phyloP scores from a whole-genome alignment of 1,140 invertebrate genomes.

The Pseudomyrmex pallidus region DNA sequence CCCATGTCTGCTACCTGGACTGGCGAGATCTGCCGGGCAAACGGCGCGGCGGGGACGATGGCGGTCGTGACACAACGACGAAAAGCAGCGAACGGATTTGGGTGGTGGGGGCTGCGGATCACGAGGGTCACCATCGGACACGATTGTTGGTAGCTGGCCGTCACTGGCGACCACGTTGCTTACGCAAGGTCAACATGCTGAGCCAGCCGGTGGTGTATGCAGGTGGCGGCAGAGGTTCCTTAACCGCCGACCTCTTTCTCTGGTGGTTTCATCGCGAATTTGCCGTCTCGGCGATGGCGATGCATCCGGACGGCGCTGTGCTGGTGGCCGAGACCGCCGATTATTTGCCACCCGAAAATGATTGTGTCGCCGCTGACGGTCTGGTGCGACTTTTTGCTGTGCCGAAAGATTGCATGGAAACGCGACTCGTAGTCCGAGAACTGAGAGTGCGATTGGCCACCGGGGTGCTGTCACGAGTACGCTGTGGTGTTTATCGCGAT shows the following conservation, averaged over 20 bases:
- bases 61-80: conserved; percentile 68
- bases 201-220: conserved; percentile 86
- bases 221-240: conserved; percentile 84
- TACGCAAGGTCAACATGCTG: conserved; percentile 85
- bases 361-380: conserved; percentile 82
- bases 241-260: conserved; percentile 85
- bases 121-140: conserved; percentile 84
- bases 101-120: conserved; percentile 85
- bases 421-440: conserved; percentile 80
- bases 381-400: conserved; percentile 81
- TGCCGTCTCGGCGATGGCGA: conserved; percentile 83
- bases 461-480: conserved; percentile 78
- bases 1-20: conserved; percentile 83
- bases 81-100: conserved; percentile 77
- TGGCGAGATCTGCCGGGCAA: conserved; percentile 84
- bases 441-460: conserved; percentile 82
- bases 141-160: conserved; percentile 84
- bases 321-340: conserved; percentile 82
- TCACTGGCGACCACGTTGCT: conserved; percentile 84
- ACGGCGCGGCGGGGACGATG: conserved; percentile 47
- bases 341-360: conserved; percentile 79
- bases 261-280: conserved; percentile 87
- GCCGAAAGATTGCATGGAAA: conserved; percentile 77
- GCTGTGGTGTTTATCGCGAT: conserved; percentile 58
- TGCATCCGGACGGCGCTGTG: conserved; percentile 83